Evolutionary conservation across 2,888 invertebrate genomes (phyloP), one percentile per base, ranked within the genome.

Genomic region (Sipha maydis): DNA sequence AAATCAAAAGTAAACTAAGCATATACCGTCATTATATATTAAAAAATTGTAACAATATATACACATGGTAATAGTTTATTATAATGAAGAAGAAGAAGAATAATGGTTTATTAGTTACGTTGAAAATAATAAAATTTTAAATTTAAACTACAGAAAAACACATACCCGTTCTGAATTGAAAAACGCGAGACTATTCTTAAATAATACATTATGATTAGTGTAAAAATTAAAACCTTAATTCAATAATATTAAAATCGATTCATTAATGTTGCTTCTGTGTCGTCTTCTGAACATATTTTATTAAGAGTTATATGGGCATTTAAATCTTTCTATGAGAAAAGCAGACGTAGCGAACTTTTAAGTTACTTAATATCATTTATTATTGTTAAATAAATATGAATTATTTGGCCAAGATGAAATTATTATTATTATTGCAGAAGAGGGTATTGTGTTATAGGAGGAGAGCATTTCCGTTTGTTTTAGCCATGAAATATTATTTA

Each of bases 401-500:
- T 80, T 80, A 80, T 86, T 80, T 31, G 73, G 71, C 31, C 7
- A 41, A 56, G 38, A 54, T 73, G 38, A 80, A 41, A 86, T 79
- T 73, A 86, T 86, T 56, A 73, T 69, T 69, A 69, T 71, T 71
- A 38, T 86, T 79, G 79, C 17, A 38, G 38, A 79, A 31, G 79
- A 76, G 84, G 75, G 75, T 34, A 38, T 25, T 38, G 38, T 21
- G 38, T 38, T 9, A 34, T 3, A 25, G 75, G 11, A 25, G 38
- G 41, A 25, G 8, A 25, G 73, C 3, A 25, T 73, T 71, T 25
- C 76, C 61, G 84, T 85, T 85, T 77, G 41, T 75, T 79, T 79
- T 69, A 54, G 78, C 79, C 56, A 61, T 79, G 86, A 86, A 80
- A 86, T 86, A 80, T 86, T 80, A 80, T 86, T 86, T 86, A 86